Base-by-base conservation (phyloP, 2,797 vertebrate species). In the Mus minutoides region DNA sequence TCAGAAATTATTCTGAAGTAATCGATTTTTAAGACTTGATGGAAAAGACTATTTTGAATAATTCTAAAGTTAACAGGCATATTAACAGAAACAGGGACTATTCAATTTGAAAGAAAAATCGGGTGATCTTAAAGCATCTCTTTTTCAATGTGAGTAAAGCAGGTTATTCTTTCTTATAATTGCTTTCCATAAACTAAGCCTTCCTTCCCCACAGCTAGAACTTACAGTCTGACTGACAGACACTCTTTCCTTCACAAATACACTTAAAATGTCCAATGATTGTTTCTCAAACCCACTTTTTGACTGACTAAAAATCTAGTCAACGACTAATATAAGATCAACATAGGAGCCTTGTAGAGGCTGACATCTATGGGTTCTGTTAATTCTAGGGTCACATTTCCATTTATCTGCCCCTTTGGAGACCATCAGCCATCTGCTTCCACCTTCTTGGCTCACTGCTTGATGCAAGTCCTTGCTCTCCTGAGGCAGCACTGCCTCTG, bases 21-120 rank as follows among this genome's bases (percentile, higher is more conserved):
- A 91, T 86, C 21, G 3, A 77, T 92, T 95, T 60, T 86, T 79
- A 94, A 94, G 71, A 89, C 16, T 40, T 75, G 79, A 83, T 26
- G 17, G 58, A 46, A 77, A 13, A 43, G 11, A 52, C 5, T 31
- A 37, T 90, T 96, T 94, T 88, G 87, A 92, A 92, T 95, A 91
- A 87, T 90, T 88, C 26, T n/a, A 19, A 46, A 83, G 58, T 89
- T 92, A 82, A 77, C 52, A 69, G 46, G 17, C 94, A 85, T 46
- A 67, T 89, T 92, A 82, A 67, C 58, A 83, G 64, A 29, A 95
- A 90, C 37, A 73, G 19, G 21, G 43, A 90, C 78, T 71, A 82
- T 31, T 54, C 37, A 78, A 49, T 19, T 88, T 29, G n/a, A 85
- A 78, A 87, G 62, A 56, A 84, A 93, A 92, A 69, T 11, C 7